Conservation (phyloP, 2,113 vertebrate species). For the Emberiza fucata region DNA sequence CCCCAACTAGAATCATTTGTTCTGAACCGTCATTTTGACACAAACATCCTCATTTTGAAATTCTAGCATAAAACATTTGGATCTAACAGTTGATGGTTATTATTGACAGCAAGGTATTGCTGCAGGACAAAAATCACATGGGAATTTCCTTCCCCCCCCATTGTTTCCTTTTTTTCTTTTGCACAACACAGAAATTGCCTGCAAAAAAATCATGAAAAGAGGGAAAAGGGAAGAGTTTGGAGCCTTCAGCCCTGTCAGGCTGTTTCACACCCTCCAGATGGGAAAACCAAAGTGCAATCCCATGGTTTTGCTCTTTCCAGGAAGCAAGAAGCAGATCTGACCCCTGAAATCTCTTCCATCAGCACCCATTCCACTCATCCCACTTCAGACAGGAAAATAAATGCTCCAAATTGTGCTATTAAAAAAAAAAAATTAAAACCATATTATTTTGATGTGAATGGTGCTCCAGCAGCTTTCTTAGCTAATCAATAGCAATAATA, state of each 20-base stretch:
- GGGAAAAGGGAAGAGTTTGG: neutral
- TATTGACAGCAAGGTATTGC: neutral
- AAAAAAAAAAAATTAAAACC: neutral
- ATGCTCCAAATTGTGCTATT: neutral
- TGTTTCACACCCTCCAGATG: neutral
- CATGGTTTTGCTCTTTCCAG: neutral
- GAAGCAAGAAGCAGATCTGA: neutral
- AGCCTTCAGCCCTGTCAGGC: neutral
- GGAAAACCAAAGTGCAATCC: neutral
- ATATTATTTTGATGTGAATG: neutral
- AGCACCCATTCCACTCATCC: neutral
- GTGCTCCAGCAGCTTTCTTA: neutral
- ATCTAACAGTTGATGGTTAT: neutral
- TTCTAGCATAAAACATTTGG: neutral
- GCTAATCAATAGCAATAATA: neutral
- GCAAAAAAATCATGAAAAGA: neutral
- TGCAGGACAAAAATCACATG: neutral
- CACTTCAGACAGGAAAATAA: neutral
- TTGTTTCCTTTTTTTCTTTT: neutral
- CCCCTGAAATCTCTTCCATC: neutral
- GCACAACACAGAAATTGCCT: neutral
- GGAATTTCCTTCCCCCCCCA: fast-evolving
- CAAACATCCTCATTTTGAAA: neutral
- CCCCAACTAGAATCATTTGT: neutral
- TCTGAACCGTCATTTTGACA: neutral